Evolutionary conservation across 2,888 invertebrate genomes (phyloP), one percentile per base, ranked within the genome.

Genomic region (Lasioglossum vierecki): DNA sequence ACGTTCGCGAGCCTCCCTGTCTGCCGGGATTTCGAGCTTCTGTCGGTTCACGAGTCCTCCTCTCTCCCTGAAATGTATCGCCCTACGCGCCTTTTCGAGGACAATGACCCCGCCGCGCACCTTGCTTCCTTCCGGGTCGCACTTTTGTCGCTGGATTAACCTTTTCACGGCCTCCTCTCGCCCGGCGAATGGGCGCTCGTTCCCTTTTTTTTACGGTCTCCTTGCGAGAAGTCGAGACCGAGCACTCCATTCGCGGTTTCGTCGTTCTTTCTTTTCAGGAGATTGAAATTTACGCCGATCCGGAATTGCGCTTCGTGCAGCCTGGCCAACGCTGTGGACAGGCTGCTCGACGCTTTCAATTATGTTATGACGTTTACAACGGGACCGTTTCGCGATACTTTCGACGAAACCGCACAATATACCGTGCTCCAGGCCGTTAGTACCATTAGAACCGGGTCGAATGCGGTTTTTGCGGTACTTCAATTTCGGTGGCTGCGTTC

Each of bases 81-180:
- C 80, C 82, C 84, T 87, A 76, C 90, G 89, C 89, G 89, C 89
- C 89, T 90, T 90, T 90, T 89, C 73, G 90, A 85, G 90, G 90
- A 89, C 90, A 82, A 89, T 81, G 90, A 90, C 90, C 90, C 35
- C 30, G 63, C 80, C 89, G 79, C 82, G 79, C 80, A 80, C 82
- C 85, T 88, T 76, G 78, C 80, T 81, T 88, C 83, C 89, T 88
- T 90, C 81, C 76, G 84, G 75, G 82, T 77, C 84, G 87, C 83
- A 84, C 78, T 79, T 79, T 39, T 71, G 80, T 82, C 80, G 72
- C 73, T 57, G 60, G 73, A 68, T 73, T 75, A 60, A 75, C 49
- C 72, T 44, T 72, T 70, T 77, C 75, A 49, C 18, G 63, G 63
- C 18, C 11, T 44, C 53, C 76, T 60, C 53, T 41, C 39, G 49